A percentile compares a stretch with the other conserved stretches of the same genome.
Evolutionary conservation across 2,888 invertebrate genomes (phyloP).

Genomic region (Liopterus haemorrhoidalis): DNA sequence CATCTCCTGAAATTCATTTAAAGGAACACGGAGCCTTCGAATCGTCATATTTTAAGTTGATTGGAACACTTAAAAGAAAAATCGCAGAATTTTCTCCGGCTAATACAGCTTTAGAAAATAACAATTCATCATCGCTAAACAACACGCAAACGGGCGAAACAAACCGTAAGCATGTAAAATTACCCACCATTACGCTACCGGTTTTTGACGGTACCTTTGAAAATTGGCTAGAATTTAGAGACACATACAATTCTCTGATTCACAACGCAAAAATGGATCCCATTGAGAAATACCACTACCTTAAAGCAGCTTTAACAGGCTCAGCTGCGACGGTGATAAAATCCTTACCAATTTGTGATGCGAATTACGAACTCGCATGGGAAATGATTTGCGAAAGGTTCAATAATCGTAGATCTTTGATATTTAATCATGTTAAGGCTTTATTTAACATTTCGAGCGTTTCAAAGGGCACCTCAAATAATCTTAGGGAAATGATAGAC

Average conservation of each 20-base stretch:
- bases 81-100: too few species aligned
- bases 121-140: too few species aligned
- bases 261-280: too few species aligned
- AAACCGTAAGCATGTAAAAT: too few species aligned
- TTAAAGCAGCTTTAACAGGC: constrained; percentile 15
- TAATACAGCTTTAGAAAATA: too few species aligned
- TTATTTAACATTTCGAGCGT: constrained; percentile 11
- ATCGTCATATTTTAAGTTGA: too few species aligned
- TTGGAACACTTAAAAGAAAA: too few species aligned
- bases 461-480: too few species aligned
- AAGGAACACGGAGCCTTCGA: too few species aligned
- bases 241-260: constrained; percentile 23
- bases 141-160: too few species aligned
- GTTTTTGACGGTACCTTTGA: constrained; percentile 22
- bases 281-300: constrained; percentile 27
- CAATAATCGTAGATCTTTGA: constrained; percentile 19
- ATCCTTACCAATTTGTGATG: constrained; percentile 24
- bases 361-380: constrained; percentile 27
- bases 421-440: constrained; percentile 16
- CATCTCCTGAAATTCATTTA: too few species aligned
- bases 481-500: constrained; percentile 8
- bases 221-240: constrained; percentile 21
- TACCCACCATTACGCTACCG: constrained; percentile 21
- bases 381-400: constrained; percentile 19
- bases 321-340: constrained; percentile 24